A percentile compares a stretch with the other conserved stretches of the same genome.
These are phyloP conservation scores for Poicephalus gulielmi DNA, from an alignment of 2,113 vertebrate species.

Conservation along the genomic window DNA sequence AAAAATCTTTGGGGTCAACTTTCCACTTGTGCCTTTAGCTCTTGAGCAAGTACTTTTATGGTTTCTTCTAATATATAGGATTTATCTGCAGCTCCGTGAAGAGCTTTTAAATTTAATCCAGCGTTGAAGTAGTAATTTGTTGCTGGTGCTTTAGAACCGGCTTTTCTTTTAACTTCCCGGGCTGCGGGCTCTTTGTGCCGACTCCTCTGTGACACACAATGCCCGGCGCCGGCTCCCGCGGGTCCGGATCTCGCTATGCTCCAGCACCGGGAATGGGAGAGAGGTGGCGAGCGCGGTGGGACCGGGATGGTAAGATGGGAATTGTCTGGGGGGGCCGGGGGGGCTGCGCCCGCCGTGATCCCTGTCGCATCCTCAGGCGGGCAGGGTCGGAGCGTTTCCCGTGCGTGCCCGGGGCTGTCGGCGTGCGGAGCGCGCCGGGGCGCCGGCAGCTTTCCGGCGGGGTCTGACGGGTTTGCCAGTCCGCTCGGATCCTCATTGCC, in stretches of 20 bases:
- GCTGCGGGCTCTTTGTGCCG: conserved; percentile 46
- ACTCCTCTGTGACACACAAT: conserved; percentile 8
- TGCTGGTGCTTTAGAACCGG: conserved; percentile 58
- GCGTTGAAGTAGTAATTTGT: conserved; percentile 73
- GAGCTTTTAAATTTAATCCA: conserved; percentile 78
- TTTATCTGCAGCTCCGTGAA: conserved; percentile 76
- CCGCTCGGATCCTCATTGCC: not conserved
- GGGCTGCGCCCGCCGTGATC: not conserved
- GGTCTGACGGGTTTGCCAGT: not conserved
- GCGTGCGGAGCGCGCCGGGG: not conserved
- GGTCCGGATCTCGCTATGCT: not conserved
- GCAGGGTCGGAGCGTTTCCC: not conserved
- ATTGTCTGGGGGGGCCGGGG: not conserved
- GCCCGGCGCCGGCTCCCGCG: not conserved
- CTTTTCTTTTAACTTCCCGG: conserved; percentile 65
- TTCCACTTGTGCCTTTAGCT: conserved; percentile 76
- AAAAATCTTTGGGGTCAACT: conserved; percentile 73
- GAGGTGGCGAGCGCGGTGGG: not conserved
- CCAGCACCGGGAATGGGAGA: not conserved
- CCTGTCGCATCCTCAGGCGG: not conserved
- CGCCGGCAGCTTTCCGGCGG: not conserved
- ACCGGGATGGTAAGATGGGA: not conserved
- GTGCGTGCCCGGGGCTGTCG: fast-evolving
- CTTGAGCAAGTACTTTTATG: conserved; percentile 70
- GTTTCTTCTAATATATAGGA: conserved; percentile 71